phyloP scores from a whole-genome alignment of 1,140 invertebrate species.

The Zophobas atratus region DNA sequence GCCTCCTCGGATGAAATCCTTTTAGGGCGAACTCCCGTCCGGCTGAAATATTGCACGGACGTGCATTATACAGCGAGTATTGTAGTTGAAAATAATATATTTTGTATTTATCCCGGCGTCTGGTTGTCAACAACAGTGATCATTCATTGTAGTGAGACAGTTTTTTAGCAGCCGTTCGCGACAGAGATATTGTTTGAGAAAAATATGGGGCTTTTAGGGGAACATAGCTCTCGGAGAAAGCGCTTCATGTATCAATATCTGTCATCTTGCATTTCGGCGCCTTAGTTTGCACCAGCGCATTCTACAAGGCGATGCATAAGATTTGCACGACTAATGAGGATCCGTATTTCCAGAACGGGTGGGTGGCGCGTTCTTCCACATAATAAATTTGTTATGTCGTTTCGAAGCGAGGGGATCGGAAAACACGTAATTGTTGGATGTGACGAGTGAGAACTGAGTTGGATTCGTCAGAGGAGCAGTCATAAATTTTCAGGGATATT shows the following conservation, averaged over 20 bases:
- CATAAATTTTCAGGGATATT: too few relatives aligned
- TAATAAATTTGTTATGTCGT: background rate
- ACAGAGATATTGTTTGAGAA: constrained; percentile 57
- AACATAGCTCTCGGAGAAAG: constrained; percentile 41
- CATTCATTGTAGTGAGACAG: constrained; percentile 58
- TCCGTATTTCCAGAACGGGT: background rate
- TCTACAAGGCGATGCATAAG: constrained; percentile 21
- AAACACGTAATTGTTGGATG: too few relatives aligned
- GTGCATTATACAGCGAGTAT: constrained; percentile 52
- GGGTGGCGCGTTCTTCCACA: background rate
- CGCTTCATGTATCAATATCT: constrained; percentile 56
- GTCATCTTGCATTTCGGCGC: constrained; percentile 41
- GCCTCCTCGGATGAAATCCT: constrained; percentile 36
- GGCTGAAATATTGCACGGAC: constrained; percentile 49
- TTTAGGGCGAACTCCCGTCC: constrained; percentile 35
- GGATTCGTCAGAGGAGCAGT: too few relatives aligned
- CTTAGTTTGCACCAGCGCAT: constrained; percentile 15
- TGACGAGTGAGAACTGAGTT: too few relatives aligned
- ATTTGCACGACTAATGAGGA: constrained; percentile 30
- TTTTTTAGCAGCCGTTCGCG: constrained; percentile 53
- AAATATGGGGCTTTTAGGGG: constrained; percentile 54
- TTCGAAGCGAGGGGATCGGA: background rate
- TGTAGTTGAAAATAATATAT: constrained; percentile 59
- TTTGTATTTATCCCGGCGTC: constrained; percentile 59
- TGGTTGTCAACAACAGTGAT: constrained; percentile 58